Conservation (phyloP, 1,140 invertebrate genomes). For the Cydia splendana region DNA sequence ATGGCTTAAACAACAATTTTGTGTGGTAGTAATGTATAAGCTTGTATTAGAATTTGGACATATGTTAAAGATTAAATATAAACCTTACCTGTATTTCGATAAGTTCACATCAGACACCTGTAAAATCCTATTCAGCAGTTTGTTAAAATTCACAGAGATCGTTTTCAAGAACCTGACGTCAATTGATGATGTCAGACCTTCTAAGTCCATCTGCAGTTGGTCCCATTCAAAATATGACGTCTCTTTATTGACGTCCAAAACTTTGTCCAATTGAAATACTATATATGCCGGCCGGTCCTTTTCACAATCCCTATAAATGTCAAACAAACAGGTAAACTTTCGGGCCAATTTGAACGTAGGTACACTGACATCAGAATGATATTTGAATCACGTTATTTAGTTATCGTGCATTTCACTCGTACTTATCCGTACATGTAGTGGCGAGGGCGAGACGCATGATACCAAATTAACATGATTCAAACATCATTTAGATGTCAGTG, state of each 20-base stretch:
- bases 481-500: no score
- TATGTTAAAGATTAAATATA: neutral
- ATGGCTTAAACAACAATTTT: no score
- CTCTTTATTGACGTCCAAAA: slow-evolving; percentile 82
- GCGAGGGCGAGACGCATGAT: no score
- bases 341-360: no score
- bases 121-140: slow-evolving; percentile 84
- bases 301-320: slow-evolving; percentile 83
- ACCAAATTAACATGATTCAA: no score
- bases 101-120: slow-evolving; percentile 84
- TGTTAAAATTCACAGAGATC: slow-evolving; percentile 63
- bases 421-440: no score
- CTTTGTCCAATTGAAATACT: slow-evolving; percentile 85
- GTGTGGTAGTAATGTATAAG: no score
- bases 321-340: neutral
- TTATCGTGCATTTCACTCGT: no score
- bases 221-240: slow-evolving; percentile 83
- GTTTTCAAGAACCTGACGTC: slow-evolving; percentile 67
- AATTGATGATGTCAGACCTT: slow-evolving; percentile 66
- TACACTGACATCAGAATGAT: no score
- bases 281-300: slow-evolving; percentile 85
- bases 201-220: slow-evolving; percentile 78
- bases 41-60: no score
- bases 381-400: no score
- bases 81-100: slow-evolving; percentile 82